Base-by-base conservation (phyloP, 1,140 invertebrate genomes). In the Pectinophora gossypiella region DNA sequence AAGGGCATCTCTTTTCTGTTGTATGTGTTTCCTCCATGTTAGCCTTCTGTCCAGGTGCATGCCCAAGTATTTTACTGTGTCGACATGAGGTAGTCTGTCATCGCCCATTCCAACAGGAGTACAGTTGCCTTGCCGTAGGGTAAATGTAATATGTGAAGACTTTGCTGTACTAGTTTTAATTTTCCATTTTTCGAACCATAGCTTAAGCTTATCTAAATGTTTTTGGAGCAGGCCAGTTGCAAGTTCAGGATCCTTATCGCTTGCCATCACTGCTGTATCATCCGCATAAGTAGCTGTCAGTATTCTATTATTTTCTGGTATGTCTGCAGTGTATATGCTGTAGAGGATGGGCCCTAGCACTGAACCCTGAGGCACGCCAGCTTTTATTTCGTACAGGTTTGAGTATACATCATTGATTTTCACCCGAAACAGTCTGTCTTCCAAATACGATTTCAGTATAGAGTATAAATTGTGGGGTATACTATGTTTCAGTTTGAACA, bases 271-370 rank as follows among this genome's bases (percentile, higher is more conserved):
- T 1, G 42, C 42, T 1, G 42, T 44, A 15, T 44, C 42, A 44
- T 44, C 42, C 2, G 27, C 43, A 12, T 10, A 53, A 21, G 43
- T 53, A n/a, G 27, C 32, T 20, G 23, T 36, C 6, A n/a, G 3
- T n/a, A 38, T 18, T 7, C 36, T 20, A 16, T 3, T 5, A n/a
- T n/a, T 19, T 20, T 2, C 10, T 9, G 42, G 51, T 19, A 46
- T 2, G 13, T 53, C 51, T 19, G 51, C n/a, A 2, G 56, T 58
- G 18, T 43, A 52, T 15, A 58, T 1, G 6, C 20, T 15, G 32
- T 58, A 58, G 0, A 58, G 45, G 2, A 42, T 13, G 5, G 49
- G 56, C 4, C 56, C 50, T 7, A 57, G 12, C 12, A 57, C 55
- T 27, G 45, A 48, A 1, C 55, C 49, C 19, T 51, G 55, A 2